Conservation (phyloP, 2,888 invertebrate genomes). For the Vanessa cardui region DNA sequence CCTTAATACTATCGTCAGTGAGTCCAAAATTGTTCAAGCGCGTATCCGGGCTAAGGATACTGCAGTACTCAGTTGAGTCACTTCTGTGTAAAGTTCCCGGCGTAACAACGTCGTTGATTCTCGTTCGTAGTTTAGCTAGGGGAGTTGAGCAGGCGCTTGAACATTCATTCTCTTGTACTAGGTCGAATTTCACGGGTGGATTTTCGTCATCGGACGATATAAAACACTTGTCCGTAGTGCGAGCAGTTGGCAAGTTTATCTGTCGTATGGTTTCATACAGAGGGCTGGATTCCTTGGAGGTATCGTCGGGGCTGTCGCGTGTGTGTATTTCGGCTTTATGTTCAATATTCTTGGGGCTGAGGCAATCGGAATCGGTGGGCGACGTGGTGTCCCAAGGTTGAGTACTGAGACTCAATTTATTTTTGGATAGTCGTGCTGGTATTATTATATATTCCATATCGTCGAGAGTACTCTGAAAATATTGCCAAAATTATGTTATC, state of each 20-base stretch:
- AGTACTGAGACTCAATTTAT: slow-evolving; percentile 59
- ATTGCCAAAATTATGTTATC: background rate
- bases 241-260: slow-evolving; percentile 42
- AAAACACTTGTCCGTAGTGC: slow-evolving; percentile 55
- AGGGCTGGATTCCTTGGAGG: slow-evolving; percentile 62
- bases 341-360: slow-evolving; percentile 57
- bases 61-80: slow-evolving; percentile 79
- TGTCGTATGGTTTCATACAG: slow-evolving; percentile 64
- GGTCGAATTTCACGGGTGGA: slow-evolving; percentile 49
- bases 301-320: slow-evolving; percentile 57
- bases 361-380: slow-evolving; percentile 64
- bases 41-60: slow-evolving; percentile 70
- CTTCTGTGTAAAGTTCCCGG: slow-evolving; percentile 69
- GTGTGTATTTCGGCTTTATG: slow-evolving; percentile 62
- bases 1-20: slow-evolving; percentile 55
- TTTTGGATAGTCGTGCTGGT: slow-evolving; percentile 61
- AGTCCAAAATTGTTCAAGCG: slow-evolving; percentile 53
- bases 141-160: slow-evolving; percentile 75
- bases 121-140: slow-evolving; percentile 62
- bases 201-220: slow-evolving; percentile 57
- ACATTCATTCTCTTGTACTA: slow-evolving; percentile 58
- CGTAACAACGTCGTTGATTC: slow-evolving; percentile 64
- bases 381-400: slow-evolving; percentile 61
- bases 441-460: slow-evolving; percentile 71
- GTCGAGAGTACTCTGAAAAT: slow-evolving; percentile 60